A percentile compares a stretch with the other conserved stretches of the same genome.
Conservation (phyloP, 2,113 vertebrate species). For the Piprites chloris region DNA sequence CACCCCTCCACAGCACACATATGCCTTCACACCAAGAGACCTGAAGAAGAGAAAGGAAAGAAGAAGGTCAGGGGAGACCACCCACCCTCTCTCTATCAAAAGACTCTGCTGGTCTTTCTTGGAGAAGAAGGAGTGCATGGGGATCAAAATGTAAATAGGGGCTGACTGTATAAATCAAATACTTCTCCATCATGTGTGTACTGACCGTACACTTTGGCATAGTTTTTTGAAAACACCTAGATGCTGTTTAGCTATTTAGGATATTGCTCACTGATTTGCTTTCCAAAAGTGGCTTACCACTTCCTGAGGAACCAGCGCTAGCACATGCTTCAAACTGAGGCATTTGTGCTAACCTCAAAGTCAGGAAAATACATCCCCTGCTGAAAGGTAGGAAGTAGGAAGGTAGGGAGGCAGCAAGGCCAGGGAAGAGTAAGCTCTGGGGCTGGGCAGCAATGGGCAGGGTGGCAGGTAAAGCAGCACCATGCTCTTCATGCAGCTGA, state of each 20-base stretch:
- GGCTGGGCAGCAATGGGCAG: not conserved
- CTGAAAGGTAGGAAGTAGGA: not conserved
- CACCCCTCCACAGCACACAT: not conserved
- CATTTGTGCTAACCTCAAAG: not conserved
- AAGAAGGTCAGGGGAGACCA: not conserved
- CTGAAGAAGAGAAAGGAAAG: not conserved
- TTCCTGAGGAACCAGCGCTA: not conserved
- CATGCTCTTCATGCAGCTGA: accelerated
- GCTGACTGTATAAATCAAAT: not conserved
- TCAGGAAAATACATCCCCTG: not conserved
- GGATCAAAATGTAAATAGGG: not conserved
- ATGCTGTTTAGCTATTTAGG: not conserved
- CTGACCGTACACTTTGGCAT: not conserved
- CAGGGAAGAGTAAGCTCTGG: not conserved
- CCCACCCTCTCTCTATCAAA: not conserved
- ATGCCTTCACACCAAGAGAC: not conserved
- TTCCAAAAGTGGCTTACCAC: not conserved
- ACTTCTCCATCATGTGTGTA: not conserved
- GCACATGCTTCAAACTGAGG: accelerated
- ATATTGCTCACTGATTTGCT: not conserved
- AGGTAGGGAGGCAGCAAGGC: not conserved
- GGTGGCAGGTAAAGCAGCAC: not conserved
- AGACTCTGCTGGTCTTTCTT: not conserved
- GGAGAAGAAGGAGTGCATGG: not conserved
- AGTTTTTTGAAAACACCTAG: not conserved